Evolutionary conservation across 2,113 vertebrate genomes (phyloP).

Genomic region (Bubalus kerabau): DNA sequence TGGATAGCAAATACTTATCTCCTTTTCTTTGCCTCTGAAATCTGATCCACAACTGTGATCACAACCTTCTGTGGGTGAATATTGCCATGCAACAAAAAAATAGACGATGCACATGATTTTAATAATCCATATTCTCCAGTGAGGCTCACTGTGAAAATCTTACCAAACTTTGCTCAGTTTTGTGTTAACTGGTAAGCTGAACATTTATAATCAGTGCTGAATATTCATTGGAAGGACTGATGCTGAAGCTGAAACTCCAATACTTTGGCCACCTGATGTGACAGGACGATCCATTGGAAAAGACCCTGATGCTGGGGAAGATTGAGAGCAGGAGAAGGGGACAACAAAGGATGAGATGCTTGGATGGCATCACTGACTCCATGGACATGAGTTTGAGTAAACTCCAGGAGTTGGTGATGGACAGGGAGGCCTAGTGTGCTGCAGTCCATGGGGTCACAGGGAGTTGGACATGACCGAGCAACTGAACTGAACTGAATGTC

Average conservation of each 20-base stretch:
- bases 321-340: neutral
- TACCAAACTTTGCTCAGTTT: neutral
- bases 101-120: neutral
- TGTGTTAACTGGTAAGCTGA: neutral
- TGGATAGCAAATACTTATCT: fast-evolving
- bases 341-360: neutral
- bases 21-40: neutral
- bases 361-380: neutral
- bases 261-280: neutral
- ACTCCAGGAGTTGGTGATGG: neutral
- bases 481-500: neutral
- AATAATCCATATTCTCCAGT: neutral
- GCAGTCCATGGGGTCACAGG: neutral
- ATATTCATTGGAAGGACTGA: neutral
- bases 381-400: neutral
- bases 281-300: neutral
- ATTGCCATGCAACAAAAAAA: neutral
- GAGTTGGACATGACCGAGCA: fast-evolving
- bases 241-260: neutral
- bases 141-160: neutral
- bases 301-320: neutral
- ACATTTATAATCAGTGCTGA: neutral
- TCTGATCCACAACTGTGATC: fast-evolving
- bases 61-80: neutral
- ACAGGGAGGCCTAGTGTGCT: neutral